phyloP scores from a whole-genome alignment of 2,888 invertebrate genomes.

The Blastobasis adustella region DNA sequence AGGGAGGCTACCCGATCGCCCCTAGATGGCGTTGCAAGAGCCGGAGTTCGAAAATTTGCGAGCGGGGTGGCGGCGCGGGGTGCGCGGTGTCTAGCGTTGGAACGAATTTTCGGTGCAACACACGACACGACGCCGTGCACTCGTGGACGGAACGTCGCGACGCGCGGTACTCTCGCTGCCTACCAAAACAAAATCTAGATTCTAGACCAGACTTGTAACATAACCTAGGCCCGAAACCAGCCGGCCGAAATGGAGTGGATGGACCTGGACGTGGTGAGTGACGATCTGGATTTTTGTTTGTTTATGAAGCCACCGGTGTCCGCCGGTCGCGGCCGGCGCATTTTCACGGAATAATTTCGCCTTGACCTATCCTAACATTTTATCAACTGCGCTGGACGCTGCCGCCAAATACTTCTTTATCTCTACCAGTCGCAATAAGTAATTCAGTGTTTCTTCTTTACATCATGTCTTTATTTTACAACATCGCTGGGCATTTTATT shows the following conservation, averaged over 20 bases:
- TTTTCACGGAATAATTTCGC: conserved; percentile 34
- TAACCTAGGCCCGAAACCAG: conserved; percentile 45
- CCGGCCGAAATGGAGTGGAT: conserved; percentile 67
- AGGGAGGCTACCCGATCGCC: conserved; percentile 44
- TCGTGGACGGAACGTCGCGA: conserved; percentile 69
- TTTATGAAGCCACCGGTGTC: conserved; percentile 1
- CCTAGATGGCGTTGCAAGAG: conserved; percentile 68
- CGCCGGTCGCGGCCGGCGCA: conserved; percentile 4
- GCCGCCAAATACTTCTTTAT: no score
- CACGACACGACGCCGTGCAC: conserved; percentile 65
- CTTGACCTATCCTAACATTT: conserved; percentile 71
- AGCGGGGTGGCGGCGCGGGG: conserved; percentile 50
- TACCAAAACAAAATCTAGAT: conserved; percentile 16
- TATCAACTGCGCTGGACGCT: conserved; percentile 37
- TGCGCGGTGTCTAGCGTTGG: conserved; percentile 50
- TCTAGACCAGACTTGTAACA: conserved; percentile 44
- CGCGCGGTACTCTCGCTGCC: conserved; percentile 61
- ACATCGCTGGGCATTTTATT: no score
- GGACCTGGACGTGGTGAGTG: conserved; percentile 69
- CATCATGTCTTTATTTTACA: no score
- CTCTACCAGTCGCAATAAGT: no score
- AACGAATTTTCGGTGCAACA: conserved; percentile 72
- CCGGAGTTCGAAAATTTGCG: conserved; percentile 60
- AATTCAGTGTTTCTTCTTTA: no score
- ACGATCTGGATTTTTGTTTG: conserved; percentile 11